Base-by-base conservation (phyloP, 1,140 invertebrate genomes). In the Hydropsyche tenuis region DNA sequence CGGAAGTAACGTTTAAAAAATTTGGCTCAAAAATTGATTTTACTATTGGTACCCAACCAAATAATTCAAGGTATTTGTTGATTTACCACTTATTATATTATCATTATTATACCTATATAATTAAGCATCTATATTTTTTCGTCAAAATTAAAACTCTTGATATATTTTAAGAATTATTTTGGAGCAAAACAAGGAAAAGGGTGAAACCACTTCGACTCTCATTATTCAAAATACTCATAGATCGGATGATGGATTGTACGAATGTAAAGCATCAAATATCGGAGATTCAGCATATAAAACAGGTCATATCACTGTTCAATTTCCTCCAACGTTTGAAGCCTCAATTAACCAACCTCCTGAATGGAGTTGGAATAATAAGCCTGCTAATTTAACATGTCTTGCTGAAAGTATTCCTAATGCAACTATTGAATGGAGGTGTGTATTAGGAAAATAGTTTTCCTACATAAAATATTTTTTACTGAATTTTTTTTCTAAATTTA, bases 331-430 rank as follows among this genome's bases (percentile, higher is more conserved):
- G 0, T 95, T 96, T 80, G 89, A 88, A 30, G 87, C 89, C n/a
- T 87, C 89, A 16, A 92, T 92, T 84, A 87, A 88, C 65, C 79
- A 86, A 4, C 89, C 89, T 2, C 88, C 87, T 0, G 86, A 90
- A 0, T 96, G 91, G 89, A 93, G 91, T 5, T 97, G 95, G 95
- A 88, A 92, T 23, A 83, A 88, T 42, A 87, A 88, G 75, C 89
- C 91, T 1, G 93, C 92, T 0, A 97, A 97, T 80, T 85, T 97
- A 0, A 94, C 91, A 37, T 97, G 95, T 80, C 85, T 94, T n/a
- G 94, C 94, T 11, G 91, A 93, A 81, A 90, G 93, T 75, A 94
- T 97, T 79, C 96, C 96, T 0, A 96, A 97, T 81, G 95, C 96
- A 0, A 96, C 95, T 0, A 94, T 96, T 74, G 88, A 88, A 73